Evolutionary conservation across 2,888 invertebrate genomes (phyloP).

Genomic region (Patella depressa): DNA sequence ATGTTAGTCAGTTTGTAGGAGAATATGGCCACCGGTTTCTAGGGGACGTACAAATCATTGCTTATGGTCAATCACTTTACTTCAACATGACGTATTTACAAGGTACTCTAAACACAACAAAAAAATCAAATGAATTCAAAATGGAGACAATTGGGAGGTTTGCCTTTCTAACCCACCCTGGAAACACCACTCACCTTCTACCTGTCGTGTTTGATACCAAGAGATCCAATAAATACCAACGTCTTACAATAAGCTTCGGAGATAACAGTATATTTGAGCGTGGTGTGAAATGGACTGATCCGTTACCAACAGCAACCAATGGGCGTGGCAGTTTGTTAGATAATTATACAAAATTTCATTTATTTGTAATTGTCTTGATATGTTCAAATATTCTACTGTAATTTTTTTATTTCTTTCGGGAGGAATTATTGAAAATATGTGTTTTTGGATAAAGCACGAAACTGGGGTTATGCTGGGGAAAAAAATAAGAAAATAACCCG

Average conservation of each 20-base stretch:
- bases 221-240: neutral
- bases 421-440: too few species aligned
- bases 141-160: neutral
- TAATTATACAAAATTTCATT: too few species aligned
- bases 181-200: neutral
- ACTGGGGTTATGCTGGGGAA: too few species aligned
- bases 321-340: too few species aligned
- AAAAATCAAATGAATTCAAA: slow-evolving; percentile 6
- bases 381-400: too few species aligned
- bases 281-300: neutral
- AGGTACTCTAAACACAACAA: slow-evolving; percentile 17
- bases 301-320: too few species aligned
- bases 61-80: slow-evolving; percentile 5
- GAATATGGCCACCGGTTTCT: slow-evolving; percentile 32
- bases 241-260: neutral
- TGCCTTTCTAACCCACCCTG: neutral
- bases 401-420: too few species aligned
- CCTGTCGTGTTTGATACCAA: neutral
- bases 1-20: slow-evolving; percentile 28
- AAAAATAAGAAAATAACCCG: too few species aligned
- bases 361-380: too few species aligned
- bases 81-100: neutral
- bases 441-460: too few species aligned
- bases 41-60: slow-evolving; percentile 24
- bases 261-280: neutral